Percentiles rank a stretch among this genome's conserved stretches.
These are phyloP conservation scores for Spisula subtruncata DNA, from an alignment of 2,888 invertebrate species.

Conservation along the genomic window DNA sequence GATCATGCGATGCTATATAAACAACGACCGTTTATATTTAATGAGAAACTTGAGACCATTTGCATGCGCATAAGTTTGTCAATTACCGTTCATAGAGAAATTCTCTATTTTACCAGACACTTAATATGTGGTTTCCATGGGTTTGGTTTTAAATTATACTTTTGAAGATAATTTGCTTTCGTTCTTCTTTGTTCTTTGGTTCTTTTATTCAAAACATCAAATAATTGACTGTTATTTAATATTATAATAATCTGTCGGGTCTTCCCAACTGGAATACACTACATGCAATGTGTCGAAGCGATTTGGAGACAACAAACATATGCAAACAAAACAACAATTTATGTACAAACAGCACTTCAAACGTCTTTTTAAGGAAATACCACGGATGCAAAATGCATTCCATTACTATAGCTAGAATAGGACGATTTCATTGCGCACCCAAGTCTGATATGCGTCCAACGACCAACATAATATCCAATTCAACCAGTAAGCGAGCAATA, in stretches of 20 bases:
- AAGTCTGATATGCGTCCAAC: no score
- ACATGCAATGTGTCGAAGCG: not conserved
- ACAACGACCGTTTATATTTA: not conserved
- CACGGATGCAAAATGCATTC: no score
- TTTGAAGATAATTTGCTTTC: not conserved
- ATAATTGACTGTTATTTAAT: not conserved
- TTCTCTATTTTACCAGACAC: not conserved
- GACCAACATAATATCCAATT: no score
- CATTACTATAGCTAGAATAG: no score
- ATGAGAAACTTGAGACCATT: not conserved
- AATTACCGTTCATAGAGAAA: not conserved
- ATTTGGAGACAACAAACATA: no score
- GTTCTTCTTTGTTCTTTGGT: not conserved
- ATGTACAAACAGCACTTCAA: no score
- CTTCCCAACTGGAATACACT: not conserved
- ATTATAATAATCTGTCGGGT: not conserved
- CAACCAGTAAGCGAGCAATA: no score
- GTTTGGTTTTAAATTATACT: not conserved
- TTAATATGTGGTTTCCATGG: not conserved
- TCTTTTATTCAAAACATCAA: not conserved
- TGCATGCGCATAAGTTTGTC: constrained; percentile 10
- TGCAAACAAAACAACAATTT: no score
- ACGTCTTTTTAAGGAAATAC: no score
- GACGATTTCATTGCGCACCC: no score
- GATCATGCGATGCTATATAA: no score